A percentile compares a stretch with the other conserved stretches of the same genome.
Conservation (phyloP, 2,797 vertebrate species). For the Carduelis carduelis region DNA sequence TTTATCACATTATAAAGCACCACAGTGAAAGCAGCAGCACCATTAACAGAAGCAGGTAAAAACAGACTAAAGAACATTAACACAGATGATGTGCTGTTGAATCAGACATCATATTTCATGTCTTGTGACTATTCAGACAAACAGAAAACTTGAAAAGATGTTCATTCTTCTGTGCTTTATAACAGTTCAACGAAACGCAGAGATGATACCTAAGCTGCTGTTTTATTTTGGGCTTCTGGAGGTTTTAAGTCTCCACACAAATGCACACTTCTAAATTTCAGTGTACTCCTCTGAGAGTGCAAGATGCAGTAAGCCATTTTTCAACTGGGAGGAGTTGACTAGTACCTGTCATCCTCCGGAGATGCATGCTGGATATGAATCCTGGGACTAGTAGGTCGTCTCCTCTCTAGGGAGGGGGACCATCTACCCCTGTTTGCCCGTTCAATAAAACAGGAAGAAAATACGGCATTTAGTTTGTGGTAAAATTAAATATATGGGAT, state of each 20-base stretch:
- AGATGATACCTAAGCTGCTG: background rate
- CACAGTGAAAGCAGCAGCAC: background rate
- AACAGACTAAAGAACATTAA: background rate
- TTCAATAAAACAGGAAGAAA: constrained; percentile 80
- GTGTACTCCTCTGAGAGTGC: constrained; percentile 34
- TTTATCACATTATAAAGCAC: constrained; percentile 53
- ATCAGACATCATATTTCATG: background rate
- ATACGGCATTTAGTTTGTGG: constrained; percentile 75
- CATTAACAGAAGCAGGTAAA: background rate
- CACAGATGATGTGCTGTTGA: background rate
- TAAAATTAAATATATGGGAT: constrained; percentile 61
- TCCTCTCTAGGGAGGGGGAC: constrained; percentile 92
- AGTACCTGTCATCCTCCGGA: constrained; percentile 99
- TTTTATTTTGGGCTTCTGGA: constrained; percentile 15
- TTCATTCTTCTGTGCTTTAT: constrained; percentile 47
- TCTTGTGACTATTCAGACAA: background rate
- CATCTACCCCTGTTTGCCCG: constrained; percentile 82
- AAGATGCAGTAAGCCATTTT: constrained; percentile 54
- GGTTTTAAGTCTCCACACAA: background rate
- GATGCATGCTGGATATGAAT: constrained; percentile 98
- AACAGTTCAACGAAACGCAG: background rate
- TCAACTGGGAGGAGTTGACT: constrained; percentile 70
- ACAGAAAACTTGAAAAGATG: background rate
- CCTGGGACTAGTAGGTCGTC: constrained; percentile 94
- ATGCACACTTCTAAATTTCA: background rate